phyloP scores from a whole-genome alignment of 2,113 vertebrate genomes.

The Cranoglanis bouderius region DNA sequence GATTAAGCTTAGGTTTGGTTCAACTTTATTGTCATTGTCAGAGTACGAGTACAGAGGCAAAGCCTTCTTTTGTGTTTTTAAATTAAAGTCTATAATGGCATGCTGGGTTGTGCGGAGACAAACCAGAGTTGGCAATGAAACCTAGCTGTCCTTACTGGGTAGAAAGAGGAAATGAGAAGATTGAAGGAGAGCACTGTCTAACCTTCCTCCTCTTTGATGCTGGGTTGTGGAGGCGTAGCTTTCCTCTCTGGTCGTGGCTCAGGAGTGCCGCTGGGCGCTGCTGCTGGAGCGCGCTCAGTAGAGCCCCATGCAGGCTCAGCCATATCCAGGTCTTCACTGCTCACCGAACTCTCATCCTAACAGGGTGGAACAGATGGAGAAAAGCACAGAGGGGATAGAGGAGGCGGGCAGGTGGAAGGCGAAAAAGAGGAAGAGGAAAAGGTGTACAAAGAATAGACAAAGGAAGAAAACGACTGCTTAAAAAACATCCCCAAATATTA shows the following conservation, averaged over 20 bases:
- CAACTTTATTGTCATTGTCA: no score
- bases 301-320: conserved; percentile 93
- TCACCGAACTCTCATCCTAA: conserved; percentile 96
- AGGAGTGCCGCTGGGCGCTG: conserved; percentile 82
- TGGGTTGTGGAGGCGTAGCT: conserved; percentile 79
- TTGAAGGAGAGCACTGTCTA: conserved; percentile 57
- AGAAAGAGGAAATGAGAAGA: neutral
- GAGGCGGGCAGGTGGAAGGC: neutral
- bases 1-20: no score
- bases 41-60: no score
- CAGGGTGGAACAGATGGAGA: conserved; percentile 47
- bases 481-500: neutral
- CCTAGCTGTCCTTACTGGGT: neutral
- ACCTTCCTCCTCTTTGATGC: conserved; percentile 91
- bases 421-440: conserved; percentile 21
- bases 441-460: neutral
- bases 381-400: neutral
- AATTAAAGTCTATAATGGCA: neutral
- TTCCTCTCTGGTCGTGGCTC: conserved; percentile 79
- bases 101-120: neutral
- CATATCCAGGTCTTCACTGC: conserved; percentile 95
- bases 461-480: neutral
- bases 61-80: neutral
- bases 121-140: neutral
- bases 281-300: conserved; percentile 85